phyloP scores from a whole-genome alignment of 2,888 invertebrate genomes.

The Lithosia quadra region DNA sequence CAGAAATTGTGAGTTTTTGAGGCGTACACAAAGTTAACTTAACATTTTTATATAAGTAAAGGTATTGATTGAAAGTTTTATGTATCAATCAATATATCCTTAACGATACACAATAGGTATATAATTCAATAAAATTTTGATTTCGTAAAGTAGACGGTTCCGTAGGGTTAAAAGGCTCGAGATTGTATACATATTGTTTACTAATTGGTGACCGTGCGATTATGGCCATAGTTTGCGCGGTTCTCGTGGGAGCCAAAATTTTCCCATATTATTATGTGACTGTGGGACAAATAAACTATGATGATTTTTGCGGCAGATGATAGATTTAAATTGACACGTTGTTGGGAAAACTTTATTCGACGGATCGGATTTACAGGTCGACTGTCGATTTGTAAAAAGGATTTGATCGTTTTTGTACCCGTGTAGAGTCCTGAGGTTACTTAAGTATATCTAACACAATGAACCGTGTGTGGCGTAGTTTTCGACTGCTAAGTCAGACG shows the following conservation, averaged over 20 bases:
- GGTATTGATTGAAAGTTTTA: neutral
- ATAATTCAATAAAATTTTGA: conserved; percentile 27
- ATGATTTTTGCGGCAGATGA: conserved; percentile 40
- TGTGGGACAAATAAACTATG: conserved; percentile 49
- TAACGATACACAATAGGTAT: conserved; percentile 1
- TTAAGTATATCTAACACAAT: too few relatives aligned
- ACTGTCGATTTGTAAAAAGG: neutral
- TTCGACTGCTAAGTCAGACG: too few relatives aligned
- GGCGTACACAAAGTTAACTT: too few relatives aligned
- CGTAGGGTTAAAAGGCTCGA: conserved; percentile 31
- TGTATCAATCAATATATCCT: conserved; percentile 1
- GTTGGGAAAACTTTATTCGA: neutral
- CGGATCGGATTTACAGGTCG: neutral
- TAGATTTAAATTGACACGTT: conserved; percentile 23
- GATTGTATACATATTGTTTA: conserved; percentile 50
- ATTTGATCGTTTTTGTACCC: too few relatives aligned
- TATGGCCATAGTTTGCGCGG: conserved; percentile 39
- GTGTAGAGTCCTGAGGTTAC: too few relatives aligned
- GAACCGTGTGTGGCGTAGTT: too few relatives aligned
- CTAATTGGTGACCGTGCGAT: conserved; percentile 52
- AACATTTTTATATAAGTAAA: too few relatives aligned
- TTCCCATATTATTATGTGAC: conserved; percentile 50
- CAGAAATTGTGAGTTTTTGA: too few relatives aligned
- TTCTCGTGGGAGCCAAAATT: conserved; percentile 51
- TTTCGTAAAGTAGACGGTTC: conserved; percentile 42